Conservation (phyloP, 2,113 vertebrate genomes). For the Thunnus maccoyii region DNA sequence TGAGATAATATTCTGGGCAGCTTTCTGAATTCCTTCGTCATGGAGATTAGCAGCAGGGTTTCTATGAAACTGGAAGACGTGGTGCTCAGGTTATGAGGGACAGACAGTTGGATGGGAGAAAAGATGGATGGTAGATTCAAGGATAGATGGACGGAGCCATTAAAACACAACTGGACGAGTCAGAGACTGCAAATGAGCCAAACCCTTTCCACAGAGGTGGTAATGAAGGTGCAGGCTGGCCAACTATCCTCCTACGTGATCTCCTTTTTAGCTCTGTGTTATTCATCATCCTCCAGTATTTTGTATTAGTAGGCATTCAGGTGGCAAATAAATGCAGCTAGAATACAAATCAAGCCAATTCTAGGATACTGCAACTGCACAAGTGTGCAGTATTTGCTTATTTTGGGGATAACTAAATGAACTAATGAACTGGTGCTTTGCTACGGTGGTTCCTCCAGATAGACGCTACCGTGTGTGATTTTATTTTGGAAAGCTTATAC, state of each 20-base stretch:
- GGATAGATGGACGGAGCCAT: conserved; percentile 25
- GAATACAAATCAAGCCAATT: conserved; percentile 14
- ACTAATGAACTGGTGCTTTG: conserved; percentile 42
- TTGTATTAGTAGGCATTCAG: conserved; percentile 33
- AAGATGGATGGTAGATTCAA: conserved; percentile 13
- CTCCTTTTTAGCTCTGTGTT: conserved; percentile 35
- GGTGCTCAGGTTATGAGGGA: conserved; percentile 39
- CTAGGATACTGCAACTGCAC: conserved; percentile 18
- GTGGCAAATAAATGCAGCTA: conserved; percentile 29
- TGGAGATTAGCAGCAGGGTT: conserved; percentile 57
- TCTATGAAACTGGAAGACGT: conserved; percentile 52
- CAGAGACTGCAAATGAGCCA: conserved; percentile 7
- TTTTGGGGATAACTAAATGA: conserved; percentile 34
- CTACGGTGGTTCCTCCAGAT: conserved; percentile 14
- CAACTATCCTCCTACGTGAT: conserved; percentile 5
- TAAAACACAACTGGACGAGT: conserved; percentile 8
- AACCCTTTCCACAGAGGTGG: conserved; percentile 15
- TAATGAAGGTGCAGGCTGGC: conserved; percentile 25
- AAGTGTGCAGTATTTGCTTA: conserved; percentile 47
- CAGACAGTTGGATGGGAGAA: conserved; percentile 10
- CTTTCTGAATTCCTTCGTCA: conserved; percentile 35
- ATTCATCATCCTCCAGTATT: conserved; percentile 39
- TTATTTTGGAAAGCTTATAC: conserved; percentile 25
- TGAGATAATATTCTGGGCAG: conserved; percentile 52
- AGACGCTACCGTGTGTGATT: conserved; percentile 9